Base-by-base conservation (phyloP, 2,113 vertebrate species). In the Leptosomus discolor region DNA sequence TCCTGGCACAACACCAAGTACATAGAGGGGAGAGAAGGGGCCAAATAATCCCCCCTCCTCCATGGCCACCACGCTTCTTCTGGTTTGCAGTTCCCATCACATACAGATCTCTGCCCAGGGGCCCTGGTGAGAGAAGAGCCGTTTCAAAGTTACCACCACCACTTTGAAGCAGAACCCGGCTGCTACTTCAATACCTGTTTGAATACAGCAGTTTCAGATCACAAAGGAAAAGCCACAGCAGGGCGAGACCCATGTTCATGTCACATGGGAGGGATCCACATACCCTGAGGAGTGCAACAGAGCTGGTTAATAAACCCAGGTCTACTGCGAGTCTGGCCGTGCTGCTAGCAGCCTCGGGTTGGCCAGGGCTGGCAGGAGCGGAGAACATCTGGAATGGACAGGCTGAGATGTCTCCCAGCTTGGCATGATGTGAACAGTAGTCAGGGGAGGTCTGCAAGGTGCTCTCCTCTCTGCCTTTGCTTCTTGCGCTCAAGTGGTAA, bases 371-470 rank as follows among this genome's bases (percentile, higher is more conserved):
- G 54, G 46, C 60, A 67, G 53, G 20, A 80, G 34, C 58, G 45
- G 39, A 87, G 67, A 69, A 30, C 6, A 32, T 56, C 16, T 2
- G 9, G 1, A 37, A 65, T 2, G 13, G 53, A 19, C 10, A 18
- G 39, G 34, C 19, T 1, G 51, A 46, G 53, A 36, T 4, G 5
- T 8, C 17, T 41, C 73, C 45, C 45, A 18, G 9, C 11, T 22
- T 0, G 0, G 41, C 41, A 61, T 1, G 0, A 11, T 3, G 9
- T 5, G 3, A 67, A 20, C 61, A 39, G n/a, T 0, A 17, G 27
- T 20, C 37, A 53, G n/a, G 46, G 39, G 26, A 51, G 58, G 17
- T 50, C 43, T 68, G 54, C 58, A 43, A 46, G 58, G 30, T 1
- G 1, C 15, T 54, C 58, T 26, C 12, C 51, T 48, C 75, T 76